Base-by-base conservation (phyloP, 2,888 invertebrate genomes). In the Cetonia aurata region DNA sequence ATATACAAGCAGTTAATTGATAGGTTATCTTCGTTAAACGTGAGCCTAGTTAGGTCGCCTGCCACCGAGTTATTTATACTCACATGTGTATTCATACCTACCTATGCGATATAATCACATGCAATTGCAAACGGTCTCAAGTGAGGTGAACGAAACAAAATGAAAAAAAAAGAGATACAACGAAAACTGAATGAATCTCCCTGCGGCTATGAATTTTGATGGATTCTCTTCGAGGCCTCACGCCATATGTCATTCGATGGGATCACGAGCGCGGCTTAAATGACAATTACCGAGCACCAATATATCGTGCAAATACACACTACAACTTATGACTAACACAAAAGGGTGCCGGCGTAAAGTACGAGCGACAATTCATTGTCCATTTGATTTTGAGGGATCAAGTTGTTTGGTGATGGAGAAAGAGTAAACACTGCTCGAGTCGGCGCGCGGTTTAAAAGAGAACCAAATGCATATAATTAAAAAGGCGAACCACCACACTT, bases 391-490 rank as follows among this genome's bases (percentile, higher is more conserved):
- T 37, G 37, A 10, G 62, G 50, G 50, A 65, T 65, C 62, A 65
- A 65, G 33, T 37, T 52, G 62, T 65, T 65, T 65, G 50, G 37
- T 4, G 50, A 50, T 65, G n/a, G 50, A 65, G 62, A 50, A 50
- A 62, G 50, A 65, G 50, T 31, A 65, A 65, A 65, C 15, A 65
- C 33, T 12, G 50, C 15, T n/a, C 37, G 50, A 37, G 50, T 17
- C 37, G 62, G 62, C 62, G 33, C 19, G 15, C 15, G 17, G 15
- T 19, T 17, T 65, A 65, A 65, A 65, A 17, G 62, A 65, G 50
- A 65, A 65, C 62, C 37, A 65, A 65, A 65, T 65, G 62, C 62
- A 65, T 50, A 65, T 65, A 65, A 65, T 65, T 65, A 65, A 65
- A 65, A 60, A 65, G 37, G 50, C 62, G 62, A 50, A 50, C 62